Percentiles rank a stretch among this genome's conserved stretches.
phyloP scores from a whole-genome alignment of 2,113 vertebrate species.

The Antechinus flavipes region DNA sequence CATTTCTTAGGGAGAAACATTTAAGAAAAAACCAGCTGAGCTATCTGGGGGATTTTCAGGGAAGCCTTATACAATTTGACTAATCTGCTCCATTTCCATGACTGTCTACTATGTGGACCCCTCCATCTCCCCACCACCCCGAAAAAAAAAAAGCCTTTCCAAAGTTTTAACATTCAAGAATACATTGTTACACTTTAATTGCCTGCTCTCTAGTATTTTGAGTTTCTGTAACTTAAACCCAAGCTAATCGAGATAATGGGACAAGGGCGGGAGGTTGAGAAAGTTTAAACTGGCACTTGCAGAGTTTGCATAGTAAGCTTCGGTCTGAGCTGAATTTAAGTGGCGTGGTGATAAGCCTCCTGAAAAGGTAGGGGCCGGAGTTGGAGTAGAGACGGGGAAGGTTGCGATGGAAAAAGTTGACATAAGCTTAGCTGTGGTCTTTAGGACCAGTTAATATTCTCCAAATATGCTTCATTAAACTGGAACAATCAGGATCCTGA shows the following conservation, averaged over 20 bases:
- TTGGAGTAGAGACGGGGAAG: not conserved
- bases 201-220: conserved; percentile 50
- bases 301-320: conserved; percentile 34
- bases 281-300: conserved; percentile 28
- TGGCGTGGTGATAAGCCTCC: conserved; percentile 37
- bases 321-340: conserved; percentile 56
- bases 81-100: conserved; percentile 25
- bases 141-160: not conserved
- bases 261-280: not conserved
- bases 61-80: not conserved
- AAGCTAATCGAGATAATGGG: conserved; percentile 29
- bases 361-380: conserved; percentile 60
- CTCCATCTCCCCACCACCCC: no score
- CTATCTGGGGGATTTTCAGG: not conserved
- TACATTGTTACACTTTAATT: conserved; percentile 40
- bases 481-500: conserved; percentile 75
- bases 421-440: conserved; percentile 42
- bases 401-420: conserved; percentile 53
- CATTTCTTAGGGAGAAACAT: conserved; percentile 25
- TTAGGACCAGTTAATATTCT: conserved; percentile 68
- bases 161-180: conserved; percentile 35
- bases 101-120: not conserved
- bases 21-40: not conserved
- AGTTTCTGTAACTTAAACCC: conserved; percentile 65
- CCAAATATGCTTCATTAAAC: conserved; percentile 74